Evolutionary conservation across 2,888 invertebrate genomes (phyloP), one percentile per base, ranked within the genome.

Genomic region (Bombylius major): DNA sequence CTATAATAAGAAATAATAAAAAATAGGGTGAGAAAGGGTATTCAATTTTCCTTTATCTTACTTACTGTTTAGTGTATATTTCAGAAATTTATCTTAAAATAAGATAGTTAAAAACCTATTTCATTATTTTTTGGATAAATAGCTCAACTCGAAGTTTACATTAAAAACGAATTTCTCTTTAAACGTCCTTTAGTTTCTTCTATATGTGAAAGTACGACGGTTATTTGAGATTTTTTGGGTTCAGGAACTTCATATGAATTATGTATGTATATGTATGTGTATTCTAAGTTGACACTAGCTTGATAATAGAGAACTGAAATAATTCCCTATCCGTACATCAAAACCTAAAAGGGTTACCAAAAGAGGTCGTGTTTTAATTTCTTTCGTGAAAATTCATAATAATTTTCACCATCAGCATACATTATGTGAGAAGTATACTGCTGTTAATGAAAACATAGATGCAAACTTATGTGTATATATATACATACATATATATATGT

Each of bases 351-450:
- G 54, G 53, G 47, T 51, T 54, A 46, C 51, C 51, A 36, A 44
- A 48, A 50, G 13, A 48, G 54, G 56, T 50, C 53, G 54, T 50
- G 51, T 54, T 51, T 50, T 51, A 57, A 54, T 54, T 54, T 54
- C 39, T 51, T 47, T 51, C 44, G 49, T 52, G 56, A 44, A 56
- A 56, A 56, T 56, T 56, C 56, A 56, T 56, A 52, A 56, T 45
- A 48, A 42, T 56, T 56, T 42, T 51, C 51, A 52, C 56, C 52
- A 51, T n/a, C 14, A 45, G 4, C 12, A 42, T 42, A 42, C 4
- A 11, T 11, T 42, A 5, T 42, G 39, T 42, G 12, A 36, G 34
- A 5, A 36, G 5, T 36, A 5, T 36, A 36, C 8, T 7, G 7
- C 5, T 36, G 8, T 8, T 36, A 7, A 36, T 36, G 34, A 1